These are phyloP conservation scores for Aphis craccivora DNA, from an alignment of 1,140 invertebrate species.

Conservation along the genomic window DNA sequence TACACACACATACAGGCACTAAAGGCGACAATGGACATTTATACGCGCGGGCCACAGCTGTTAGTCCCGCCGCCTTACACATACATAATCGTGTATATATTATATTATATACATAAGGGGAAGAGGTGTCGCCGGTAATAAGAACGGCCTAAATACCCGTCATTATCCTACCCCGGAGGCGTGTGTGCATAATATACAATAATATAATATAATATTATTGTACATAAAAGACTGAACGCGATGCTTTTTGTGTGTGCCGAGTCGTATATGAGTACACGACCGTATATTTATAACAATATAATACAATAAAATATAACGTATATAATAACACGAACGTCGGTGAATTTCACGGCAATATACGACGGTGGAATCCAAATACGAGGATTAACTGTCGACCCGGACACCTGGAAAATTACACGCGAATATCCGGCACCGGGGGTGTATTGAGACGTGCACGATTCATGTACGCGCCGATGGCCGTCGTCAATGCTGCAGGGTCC, in stretches of 20 bases:
- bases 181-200: slow-evolving; percentile 21
- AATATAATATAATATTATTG: slow-evolving; percentile 19
- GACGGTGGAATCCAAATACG: slow-evolving; percentile 49
- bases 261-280: background rate
- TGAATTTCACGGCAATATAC: slow-evolving; percentile 55
- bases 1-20: background rate
- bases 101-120: background rate
- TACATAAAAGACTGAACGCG: slow-evolving; percentile 26
- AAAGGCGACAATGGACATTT: slow-evolving; percentile 48
- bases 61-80: background rate
- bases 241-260: slow-evolving; percentile 34
- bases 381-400: slow-evolving; percentile 42
- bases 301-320: slow-evolving; percentile 13
- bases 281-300: background rate
- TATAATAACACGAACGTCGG: background rate
- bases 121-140: slow-evolving; percentile 45
- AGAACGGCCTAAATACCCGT: slow-evolving; percentile 56
- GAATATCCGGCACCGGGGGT: slow-evolving; percentile 15
- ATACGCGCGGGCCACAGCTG: slow-evolving; percentile 22
- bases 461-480: slow-evolving; percentile 8
- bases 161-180: slow-evolving; percentile 42
- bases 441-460: slow-evolving; percentile 44
- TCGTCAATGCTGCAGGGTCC: background rate
- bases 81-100: background rate
- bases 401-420: slow-evolving; percentile 48